Percentiles rank a stretch among this genome's conserved stretches.
Evolutionary conservation across 2,888 invertebrate species (phyloP).

Genomic region (Rhodophaea formosa): DNA sequence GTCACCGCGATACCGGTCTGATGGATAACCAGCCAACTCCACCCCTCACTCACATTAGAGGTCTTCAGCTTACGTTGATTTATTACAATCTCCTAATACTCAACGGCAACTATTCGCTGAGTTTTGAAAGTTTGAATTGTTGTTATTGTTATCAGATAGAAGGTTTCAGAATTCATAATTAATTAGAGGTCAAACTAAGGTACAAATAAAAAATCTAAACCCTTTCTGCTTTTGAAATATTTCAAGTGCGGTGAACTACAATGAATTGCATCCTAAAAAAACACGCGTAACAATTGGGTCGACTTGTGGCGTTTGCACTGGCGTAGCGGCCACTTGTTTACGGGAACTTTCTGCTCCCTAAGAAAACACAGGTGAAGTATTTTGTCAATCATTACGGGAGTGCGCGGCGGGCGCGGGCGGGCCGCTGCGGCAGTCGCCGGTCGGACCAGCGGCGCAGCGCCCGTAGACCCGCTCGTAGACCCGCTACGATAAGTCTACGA

Average conservation of each 20-base stretch:
- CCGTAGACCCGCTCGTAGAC: constrained; percentile 45
- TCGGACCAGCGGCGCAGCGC: constrained; percentile 37
- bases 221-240: not conserved
- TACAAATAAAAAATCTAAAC: too few species aligned
- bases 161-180: too few species aligned
- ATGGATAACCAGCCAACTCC: not conserved
- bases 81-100: not conserved
- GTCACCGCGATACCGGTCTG: not conserved
- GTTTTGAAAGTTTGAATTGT: too few species aligned
- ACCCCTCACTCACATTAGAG: not conserved
- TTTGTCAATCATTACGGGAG: constrained; percentile 71
- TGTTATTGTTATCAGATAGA: too few species aligned
- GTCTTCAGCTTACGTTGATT: not conserved
- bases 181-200: too few species aligned
- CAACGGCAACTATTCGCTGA: too few species aligned
- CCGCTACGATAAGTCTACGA: constrained; percentile 35
- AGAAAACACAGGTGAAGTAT: constrained; percentile 71
- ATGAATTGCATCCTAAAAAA: constrained; percentile 1
- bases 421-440: constrained; percentile 42
- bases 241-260: not conserved
- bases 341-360: constrained; percentile 40
- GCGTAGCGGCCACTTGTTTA: constrained; percentile 42
- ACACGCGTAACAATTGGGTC: constrained; percentile 4
- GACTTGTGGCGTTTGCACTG: constrained; percentile 12
- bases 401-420: constrained; percentile 42